phyloP scores from a whole-genome alignment of 2,113 vertebrate species.

The Hyaena hyaena region DNA sequence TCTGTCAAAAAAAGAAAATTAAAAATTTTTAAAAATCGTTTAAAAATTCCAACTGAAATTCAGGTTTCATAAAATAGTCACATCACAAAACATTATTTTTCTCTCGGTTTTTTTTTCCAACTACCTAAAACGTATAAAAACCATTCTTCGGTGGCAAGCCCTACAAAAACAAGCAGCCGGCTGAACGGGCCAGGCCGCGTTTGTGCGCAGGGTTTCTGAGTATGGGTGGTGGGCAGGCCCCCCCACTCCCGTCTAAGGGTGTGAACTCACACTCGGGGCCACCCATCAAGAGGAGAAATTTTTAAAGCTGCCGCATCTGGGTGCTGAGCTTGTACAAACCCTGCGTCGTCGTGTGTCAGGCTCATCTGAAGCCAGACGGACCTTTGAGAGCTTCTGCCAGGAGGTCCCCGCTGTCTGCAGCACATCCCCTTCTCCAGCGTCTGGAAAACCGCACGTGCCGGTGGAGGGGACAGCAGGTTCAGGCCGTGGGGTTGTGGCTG shows the following conservation, averaged over 20 bases:
- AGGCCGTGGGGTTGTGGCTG: background rate
- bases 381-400: background rate
- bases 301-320: background rate
- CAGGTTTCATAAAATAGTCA: background rate
- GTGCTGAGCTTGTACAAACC: too few species aligned
- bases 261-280: accelerated
- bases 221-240: background rate
- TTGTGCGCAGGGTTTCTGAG: accelerated
- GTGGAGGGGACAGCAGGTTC: background rate
- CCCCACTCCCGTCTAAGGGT: too few species aligned
- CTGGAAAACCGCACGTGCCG: background rate
- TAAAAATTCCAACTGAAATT: background rate
- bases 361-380: background rate
- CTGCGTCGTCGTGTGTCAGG: accelerated
- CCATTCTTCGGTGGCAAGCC: background rate
- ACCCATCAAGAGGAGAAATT: background rate
- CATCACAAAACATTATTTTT: background rate
- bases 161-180: accelerated
- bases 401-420: accelerated
- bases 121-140: background rate
- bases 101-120: background rate
- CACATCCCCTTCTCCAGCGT: too few species aligned
- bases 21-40: too few species aligned
- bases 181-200: background rate
- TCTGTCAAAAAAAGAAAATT: too few species aligned